phyloP scores from a whole-genome alignment of 1,140 invertebrate species.

The Papilio machaon region DNA sequence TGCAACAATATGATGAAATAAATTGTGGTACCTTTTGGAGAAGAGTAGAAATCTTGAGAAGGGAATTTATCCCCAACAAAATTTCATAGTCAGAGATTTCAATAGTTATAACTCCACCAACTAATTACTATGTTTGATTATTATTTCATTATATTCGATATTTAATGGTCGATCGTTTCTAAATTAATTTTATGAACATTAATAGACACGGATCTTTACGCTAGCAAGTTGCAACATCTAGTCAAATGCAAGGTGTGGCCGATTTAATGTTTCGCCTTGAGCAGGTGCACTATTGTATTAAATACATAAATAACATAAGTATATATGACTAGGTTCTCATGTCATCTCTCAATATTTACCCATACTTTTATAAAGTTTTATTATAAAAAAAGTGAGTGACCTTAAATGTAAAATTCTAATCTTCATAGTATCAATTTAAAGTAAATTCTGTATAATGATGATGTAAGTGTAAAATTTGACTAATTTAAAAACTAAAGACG shows the following conservation, averaged over 20 bases:
- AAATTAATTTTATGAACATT: background rate
- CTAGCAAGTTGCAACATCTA: background rate
- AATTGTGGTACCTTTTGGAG: background rate
- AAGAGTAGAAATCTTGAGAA: background rate
- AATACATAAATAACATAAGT: background rate
- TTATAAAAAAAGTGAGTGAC: too few species aligned
- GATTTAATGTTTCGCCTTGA: background rate
- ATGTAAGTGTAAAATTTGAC: background rate
- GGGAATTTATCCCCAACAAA: background rate
- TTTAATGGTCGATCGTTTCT: background rate
- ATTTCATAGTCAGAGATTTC: background rate
- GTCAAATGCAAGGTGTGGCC: background rate
- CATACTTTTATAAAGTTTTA: too few species aligned
- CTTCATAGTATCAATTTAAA: too few species aligned
- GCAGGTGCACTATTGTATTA: slow-evolving; percentile 5
- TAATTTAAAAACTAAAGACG: background rate
- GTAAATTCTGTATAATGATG: too few species aligned
- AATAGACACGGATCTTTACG: background rate
- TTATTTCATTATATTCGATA: background rate
- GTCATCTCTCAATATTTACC: background rate
- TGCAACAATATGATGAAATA: background rate
- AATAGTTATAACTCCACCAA: background rate
- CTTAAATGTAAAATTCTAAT: too few species aligned
- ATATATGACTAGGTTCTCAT: background rate
- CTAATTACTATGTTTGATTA: background rate